phyloP scores from a whole-genome alignment of 92 coral and sea anemone genomes.

The Parazoanthus darwini region DNA sequence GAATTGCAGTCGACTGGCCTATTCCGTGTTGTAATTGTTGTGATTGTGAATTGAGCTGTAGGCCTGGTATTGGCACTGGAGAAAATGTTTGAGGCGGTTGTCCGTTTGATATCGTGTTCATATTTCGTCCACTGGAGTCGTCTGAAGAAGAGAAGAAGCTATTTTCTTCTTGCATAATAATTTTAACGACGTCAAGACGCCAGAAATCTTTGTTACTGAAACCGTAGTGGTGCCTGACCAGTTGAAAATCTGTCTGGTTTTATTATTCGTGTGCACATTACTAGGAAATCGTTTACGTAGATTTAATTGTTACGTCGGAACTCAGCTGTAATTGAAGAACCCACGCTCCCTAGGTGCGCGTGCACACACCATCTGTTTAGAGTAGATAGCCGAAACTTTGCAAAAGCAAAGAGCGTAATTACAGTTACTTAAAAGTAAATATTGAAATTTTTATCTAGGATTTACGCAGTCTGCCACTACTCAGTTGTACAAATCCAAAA shows the following conservation, averaged over 20 bases:
- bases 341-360: not conserved
- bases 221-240: not conserved
- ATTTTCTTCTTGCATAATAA: slow-evolving; percentile 37
- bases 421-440: not conserved
- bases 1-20: not conserved
- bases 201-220: not conserved
- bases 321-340: not conserved
- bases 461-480: not conserved
- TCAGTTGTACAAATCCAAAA: not conserved
- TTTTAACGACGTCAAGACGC: not conserved
- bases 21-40: slow-evolving; percentile 32
- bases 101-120: slow-evolving; percentile 15
- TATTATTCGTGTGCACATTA: not conserved
- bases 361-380: not conserved
- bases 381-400: not conserved
- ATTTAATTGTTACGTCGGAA: not conserved
- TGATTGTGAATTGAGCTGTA: slow-evolving; percentile 17
- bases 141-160: slow-evolving; percentile 36
- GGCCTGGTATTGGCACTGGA: slow-evolving; percentile 20
- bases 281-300: not conserved
- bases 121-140: slow-evolving; percentile 14
- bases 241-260: not conserved
- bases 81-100: slow-evolving; percentile 25
- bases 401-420: not conserved
- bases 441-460: no score